Conservation (phyloP, 2,888 invertebrate species). For the Watsonalla binaria region DNA sequence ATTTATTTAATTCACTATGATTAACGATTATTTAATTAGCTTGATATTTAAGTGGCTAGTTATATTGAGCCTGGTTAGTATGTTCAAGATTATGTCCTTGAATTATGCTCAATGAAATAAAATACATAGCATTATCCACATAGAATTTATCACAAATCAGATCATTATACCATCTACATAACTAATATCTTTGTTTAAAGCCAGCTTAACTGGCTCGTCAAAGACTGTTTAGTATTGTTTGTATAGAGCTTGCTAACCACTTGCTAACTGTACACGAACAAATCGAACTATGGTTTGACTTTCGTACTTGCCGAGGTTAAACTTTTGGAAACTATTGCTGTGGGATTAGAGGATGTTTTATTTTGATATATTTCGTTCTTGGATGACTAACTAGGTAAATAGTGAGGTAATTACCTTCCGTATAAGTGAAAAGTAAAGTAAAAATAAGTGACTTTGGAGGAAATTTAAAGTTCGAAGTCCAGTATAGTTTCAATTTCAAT, state of each 20-base stretch:
- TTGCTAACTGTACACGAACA: constrained; percentile 30
- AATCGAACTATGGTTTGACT: constrained; percentile 38
- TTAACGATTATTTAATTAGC: no score
- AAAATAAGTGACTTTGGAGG: no score
- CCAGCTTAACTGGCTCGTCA: constrained; percentile 28
- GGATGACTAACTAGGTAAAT: no score
- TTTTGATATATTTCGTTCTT: not conserved
- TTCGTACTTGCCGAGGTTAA: constrained; percentile 23
- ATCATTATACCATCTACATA: no score
- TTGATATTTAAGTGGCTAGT: no score
- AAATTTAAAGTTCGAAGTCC: no score
- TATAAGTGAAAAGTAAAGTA: no score
- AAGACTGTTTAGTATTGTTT: constrained; percentile 26
- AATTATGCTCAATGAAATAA: not conserved
- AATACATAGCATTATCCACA: not conserved
- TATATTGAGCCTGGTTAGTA: no score
- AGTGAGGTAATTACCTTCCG: no score
- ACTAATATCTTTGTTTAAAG: constrained; percentile 18
- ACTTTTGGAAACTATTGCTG: constrained; percentile 3
- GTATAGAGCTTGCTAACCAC: constrained; percentile 40
- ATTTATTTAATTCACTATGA: no score
- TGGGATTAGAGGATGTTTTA: not conserved
- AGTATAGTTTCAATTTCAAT: no score
- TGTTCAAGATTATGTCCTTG: no score
- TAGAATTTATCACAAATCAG: not conserved